Evolutionary conservation across 2,113 vertebrate species (phyloP), one percentile per base, ranked within the genome.

Genomic region (Ceyx cyanopectus): DNA sequence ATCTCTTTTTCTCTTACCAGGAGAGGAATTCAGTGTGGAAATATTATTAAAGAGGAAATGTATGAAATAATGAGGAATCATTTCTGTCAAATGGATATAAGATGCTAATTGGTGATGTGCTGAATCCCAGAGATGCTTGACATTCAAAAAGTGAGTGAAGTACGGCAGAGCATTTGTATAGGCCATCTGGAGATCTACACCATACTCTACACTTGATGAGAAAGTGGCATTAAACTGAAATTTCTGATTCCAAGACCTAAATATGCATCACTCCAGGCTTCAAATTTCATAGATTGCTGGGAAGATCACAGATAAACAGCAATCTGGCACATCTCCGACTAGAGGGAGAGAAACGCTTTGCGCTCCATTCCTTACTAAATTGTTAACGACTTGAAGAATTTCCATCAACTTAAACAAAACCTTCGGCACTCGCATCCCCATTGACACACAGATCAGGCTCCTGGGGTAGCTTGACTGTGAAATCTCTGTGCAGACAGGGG

Each of bases 51-150:
- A 94, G 67, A 94, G 93, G 83, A 97, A 95, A 94, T 86, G n/a
- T 96, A 93, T 77, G 94, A 97, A 97, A 93, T 81, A 83, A 97
- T 88, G 92, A 96, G 77, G 78, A 96, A 92, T 81, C 84, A 91
- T 96, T 96, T 95, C 97, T 97, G 95, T 97, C 95, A 96, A 96
- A 97, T 97, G 97, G 96, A 97, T 97, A 95, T 96, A 97, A 97
- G 95, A 98, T 98, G 97, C 96, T 98, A 98, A 97, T 97, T 97
- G 97, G 92, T 96, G 95, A 96, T 94, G 97, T 97, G 95, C 95
- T 96, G 96, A 97, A 97, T 98, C 98, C 97, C 98, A 98, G 96
- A 97, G 97, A 98, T 98, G 97, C 95, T 98, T 98, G 97, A 96
- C 97, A 98, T 98, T 97, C 98, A 97, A 96, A 96, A 95, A 98